phyloP scores from a whole-genome alignment of 1,140 invertebrate species.

The Aethina tumida region DNA sequence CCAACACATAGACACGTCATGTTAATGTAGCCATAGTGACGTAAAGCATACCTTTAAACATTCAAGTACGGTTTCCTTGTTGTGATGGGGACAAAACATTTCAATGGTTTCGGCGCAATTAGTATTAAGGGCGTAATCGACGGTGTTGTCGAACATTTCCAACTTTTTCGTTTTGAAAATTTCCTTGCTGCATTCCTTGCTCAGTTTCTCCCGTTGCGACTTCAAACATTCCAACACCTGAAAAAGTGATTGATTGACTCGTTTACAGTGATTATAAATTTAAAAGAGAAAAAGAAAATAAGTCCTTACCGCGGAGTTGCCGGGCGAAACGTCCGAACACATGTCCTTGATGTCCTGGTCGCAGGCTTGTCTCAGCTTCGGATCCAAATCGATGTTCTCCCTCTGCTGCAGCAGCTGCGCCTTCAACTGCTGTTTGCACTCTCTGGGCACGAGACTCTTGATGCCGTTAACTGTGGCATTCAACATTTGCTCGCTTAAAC shows the following conservation, averaged over 20 bases:
- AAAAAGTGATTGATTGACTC: not conserved
- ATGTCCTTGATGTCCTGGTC: conserved; percentile 63
- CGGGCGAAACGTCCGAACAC: conserved; percentile 62
- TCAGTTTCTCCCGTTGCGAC: conserved; percentile 51
- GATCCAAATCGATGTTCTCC: conserved; percentile 78
- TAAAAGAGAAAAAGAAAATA: conserved; percentile 12
- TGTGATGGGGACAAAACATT: conserved; percentile 62
- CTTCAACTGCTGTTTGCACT: conserved; percentile 80
- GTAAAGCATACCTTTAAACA: conserved; percentile 50
- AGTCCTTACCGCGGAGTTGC: conserved; percentile 60
- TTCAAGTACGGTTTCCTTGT: conserved; percentile 56
- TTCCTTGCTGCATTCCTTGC: conserved; percentile 60
- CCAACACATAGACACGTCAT: conserved; percentile 5
- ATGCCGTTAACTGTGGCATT: conserved; percentile 77
- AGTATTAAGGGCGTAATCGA: conserved; percentile 75
- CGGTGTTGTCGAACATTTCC: conserved; percentile 73
- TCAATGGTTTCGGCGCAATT: conserved; percentile 78
- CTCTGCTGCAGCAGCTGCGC: conserved; percentile 82
- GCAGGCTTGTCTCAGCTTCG: conserved; percentile 66
- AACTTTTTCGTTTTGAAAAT: conserved; percentile 78
- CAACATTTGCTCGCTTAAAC: conserved; percentile 80
- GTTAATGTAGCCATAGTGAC: not conserved
- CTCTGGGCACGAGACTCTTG: conserved; percentile 68
- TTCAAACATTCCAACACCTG: conserved; percentile 84
- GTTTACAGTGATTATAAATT: conserved; percentile 24